Base-by-base conservation (phyloP, 2,888 invertebrate genomes). In the Tyria jacobaeae region DNA sequence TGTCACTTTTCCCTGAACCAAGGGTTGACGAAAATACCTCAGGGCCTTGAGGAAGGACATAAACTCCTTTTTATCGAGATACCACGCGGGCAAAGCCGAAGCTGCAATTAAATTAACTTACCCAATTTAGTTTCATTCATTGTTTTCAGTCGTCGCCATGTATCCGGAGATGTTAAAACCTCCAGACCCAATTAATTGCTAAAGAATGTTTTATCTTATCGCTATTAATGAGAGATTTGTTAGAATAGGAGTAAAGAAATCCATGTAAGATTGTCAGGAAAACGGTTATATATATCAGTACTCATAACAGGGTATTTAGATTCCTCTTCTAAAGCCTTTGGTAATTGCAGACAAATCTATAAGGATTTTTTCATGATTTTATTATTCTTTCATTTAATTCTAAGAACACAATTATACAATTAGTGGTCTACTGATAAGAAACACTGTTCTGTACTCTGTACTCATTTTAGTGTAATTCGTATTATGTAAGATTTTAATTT, bases 401-500 rank as follows among this genome's bases (percentile, higher is more conserved):
- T 53, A 41, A 53, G 53, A 27, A 39, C 27, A 41, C 25, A 27
- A 7, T 21, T 6, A 51, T n/a, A n/a, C n/a, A 14, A 12, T 17
- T 34, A 50, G 31, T 5, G 34, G 31, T 34, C 10, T 27, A 14
- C 12, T 2, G 50, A 15, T 21, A 51, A 51, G 51, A 35, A 35
- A 35, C 34, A 17, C 14, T 34, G 17, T n/a, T n/a, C n/a, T n/a
- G n/a, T n/a, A n/a, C n/a, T n/a, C n/a, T n/a, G n/a, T n/a, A n/a
- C n/a, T n/a, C n/a, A n/a, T n/a, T n/a, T n/a, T n/a, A n/a, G n/a
- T n/a, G 7, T 31, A 17, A 7, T 34, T 34, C 0, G 10, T 44
- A 44, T 51, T 35, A 51, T 14, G 6, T 51, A 34, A 35, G 51
- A 51, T 35, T 51, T 35, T 21, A 51, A 51, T 44, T n/a, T 21